These are phyloP conservation scores for Enteromius afrohamiltoni DNA, from an alignment of 2,797 vertebrate species.

Conservation along the genomic window DNA sequence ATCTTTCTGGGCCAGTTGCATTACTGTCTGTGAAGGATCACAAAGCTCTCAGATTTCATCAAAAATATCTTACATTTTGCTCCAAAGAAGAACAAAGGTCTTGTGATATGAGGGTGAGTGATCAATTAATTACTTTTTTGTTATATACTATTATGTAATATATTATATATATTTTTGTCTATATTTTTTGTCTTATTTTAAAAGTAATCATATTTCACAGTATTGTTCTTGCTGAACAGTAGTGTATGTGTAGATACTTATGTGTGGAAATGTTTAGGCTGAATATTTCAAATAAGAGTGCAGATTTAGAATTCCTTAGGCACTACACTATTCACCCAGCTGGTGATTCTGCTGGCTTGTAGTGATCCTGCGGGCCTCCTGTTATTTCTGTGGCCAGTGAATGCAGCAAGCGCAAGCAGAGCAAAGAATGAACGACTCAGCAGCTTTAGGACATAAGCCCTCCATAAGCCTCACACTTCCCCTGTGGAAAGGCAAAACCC, in stretches of 20 bases:
- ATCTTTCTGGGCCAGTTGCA: neutral
- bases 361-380: constrained; percentile 35
- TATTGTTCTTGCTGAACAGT: neutral
- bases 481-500: constrained; percentile 44
- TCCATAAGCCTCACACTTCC: constrained; percentile 44
- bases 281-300: constrained; percentile 18
- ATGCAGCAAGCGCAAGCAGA: constrained; percentile 16
- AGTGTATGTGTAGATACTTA: constrained; percentile 3
- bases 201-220: neutral
- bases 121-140: no score
- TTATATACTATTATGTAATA: no score
- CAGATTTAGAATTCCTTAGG: constrained; percentile 36
- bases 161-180: no score
- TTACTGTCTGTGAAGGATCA: neutral
- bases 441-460: constrained; percentile 57
- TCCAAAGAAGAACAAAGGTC: neutral
- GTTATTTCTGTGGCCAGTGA: constrained; percentile 45
- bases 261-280: constrained; percentile 1
- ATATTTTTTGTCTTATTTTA: neutral
- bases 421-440: constrained; percentile 57
- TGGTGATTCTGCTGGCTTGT: constrained; percentile 35
- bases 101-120: neutral
- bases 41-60: neutral
- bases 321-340: constrained; percentile 25
- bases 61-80: neutral